phyloP scores from a whole-genome alignment of 2,888 invertebrate species.

The Rhagonycha fulva region DNA sequence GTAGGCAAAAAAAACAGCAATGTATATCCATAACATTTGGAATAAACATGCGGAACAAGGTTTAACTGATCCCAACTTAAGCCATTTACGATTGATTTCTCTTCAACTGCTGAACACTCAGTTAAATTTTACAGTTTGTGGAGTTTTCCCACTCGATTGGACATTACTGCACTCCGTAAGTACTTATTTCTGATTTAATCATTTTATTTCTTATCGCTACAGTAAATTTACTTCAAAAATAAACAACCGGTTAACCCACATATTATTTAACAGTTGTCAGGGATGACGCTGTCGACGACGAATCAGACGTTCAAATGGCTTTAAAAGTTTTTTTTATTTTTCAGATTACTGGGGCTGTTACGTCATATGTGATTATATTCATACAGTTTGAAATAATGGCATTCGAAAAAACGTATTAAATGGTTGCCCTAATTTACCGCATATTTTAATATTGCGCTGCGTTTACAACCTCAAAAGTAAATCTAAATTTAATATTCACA shows the following conservation, averaged over 20 bases:
- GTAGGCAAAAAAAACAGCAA: slow-evolving; percentile 30
- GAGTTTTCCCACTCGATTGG: slow-evolving; percentile 35
- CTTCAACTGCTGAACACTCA: slow-evolving; percentile 30
- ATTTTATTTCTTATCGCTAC: too few species aligned
- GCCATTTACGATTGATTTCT: slow-evolving; percentile 33
- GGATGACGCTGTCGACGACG: too few species aligned
- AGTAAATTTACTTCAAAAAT: not conserved
- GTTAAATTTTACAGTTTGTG: slow-evolving; percentile 31
- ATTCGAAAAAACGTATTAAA: too few species aligned
- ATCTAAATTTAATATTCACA: too few species aligned
- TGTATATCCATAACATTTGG: not conserved
- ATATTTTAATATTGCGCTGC: too few species aligned
- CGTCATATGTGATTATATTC: slow-evolving; percentile 32
- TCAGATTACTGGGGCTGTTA: slow-evolving; percentile 30
- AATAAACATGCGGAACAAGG: too few species aligned
- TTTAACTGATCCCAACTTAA: not conserved
- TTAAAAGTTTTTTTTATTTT: too few species aligned
- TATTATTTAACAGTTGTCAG: not conserved
- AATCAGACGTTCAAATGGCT: too few species aligned
- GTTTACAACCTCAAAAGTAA: too few species aligned
- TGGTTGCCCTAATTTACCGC: too few species aligned
- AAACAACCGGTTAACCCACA: not conserved
- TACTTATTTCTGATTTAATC: not conserved
- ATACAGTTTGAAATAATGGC: slow-evolving; percentile 28
- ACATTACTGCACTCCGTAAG: slow-evolving; percentile 31